Conservation (phyloP, 2,113 vertebrate genomes). For the Rhineura floridana region DNA sequence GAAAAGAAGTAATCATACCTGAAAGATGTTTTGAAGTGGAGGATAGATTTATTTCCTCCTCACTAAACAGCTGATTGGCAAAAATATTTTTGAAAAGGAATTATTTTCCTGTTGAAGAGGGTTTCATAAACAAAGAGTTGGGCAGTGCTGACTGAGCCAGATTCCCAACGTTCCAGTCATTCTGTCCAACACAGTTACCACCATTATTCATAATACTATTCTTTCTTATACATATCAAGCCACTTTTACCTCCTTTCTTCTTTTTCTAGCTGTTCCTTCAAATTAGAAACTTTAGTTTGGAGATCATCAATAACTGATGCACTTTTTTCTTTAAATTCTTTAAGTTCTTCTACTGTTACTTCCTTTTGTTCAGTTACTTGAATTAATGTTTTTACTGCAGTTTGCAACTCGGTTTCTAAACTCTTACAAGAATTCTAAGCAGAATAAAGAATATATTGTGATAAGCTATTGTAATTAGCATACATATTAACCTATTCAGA, state of each 20-base stretch:
- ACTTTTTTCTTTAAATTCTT: conserved; percentile 73
- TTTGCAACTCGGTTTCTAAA: conserved; percentile 76
- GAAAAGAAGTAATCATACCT: background rate
- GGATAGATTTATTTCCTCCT: background rate
- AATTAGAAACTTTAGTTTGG: conserved; percentile 68
- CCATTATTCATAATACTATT: background rate
- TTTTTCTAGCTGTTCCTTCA: conserved; percentile 76
- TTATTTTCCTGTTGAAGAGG: background rate
- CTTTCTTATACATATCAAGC: background rate
- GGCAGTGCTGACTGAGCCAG: background rate
- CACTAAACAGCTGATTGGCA: background rate
- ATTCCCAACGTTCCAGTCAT: background rate
- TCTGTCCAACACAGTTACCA: background rate
- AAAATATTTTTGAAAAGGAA: no score
- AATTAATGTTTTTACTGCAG: conserved; percentile 71
- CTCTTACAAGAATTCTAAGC: conserved; percentile 74
- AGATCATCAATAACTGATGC: conserved; percentile 73
- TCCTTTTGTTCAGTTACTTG: conserved; percentile 80
- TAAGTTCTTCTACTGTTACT: conserved; percentile 77
- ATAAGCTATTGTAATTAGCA: background rate
- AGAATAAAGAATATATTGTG: conserved; percentile 52
- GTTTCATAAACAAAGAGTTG: background rate
- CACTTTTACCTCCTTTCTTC: conserved; percentile 81
- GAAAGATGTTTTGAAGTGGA: background rate
- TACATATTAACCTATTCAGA: conserved; percentile 1